Base-by-base conservation (phyloP, 2,797 vertebrate species). In the Mycteria americana region DNA sequence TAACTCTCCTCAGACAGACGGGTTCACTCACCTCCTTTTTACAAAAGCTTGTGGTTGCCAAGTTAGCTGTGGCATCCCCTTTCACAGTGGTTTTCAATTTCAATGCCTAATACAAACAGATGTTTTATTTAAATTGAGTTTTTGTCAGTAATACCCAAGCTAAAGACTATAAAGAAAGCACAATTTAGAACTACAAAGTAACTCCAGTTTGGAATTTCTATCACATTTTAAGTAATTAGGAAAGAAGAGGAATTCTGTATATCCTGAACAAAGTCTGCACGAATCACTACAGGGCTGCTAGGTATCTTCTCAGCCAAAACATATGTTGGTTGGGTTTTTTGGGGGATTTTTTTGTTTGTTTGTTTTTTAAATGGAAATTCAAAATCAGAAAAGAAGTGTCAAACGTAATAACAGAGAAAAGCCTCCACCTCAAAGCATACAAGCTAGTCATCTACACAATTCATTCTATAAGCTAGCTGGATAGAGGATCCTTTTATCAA, bases 61-160 rank as follows among this genome's bases (percentile, higher is more conserved):
- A 97, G 97, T 99, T 99, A 15, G 99, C 99, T 3, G 99, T 98
- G 23, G 99, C 98, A 18, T 99, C 99, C 23, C 99, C 99, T 98
- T 98, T 98, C 73, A 99, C 99, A 18, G 99, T 98, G 88, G 99
- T 99, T 98, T 99, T 99, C 97, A 99, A 98, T 97, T 99, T 99
- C 92, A 99, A 97, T 28, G 99, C 99, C 99, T 99, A 93, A 82
- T 88, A 96, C 18, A 96, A 95, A 97, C 43, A 97, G 86, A 97
- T 41, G 63, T 59, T 64, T 92, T 43, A 84, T 72, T 96, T 89
- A 95, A 90, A 88, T 67, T 62, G 48, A 78, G 65, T 62, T 92
- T 91, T 53, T 41, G 45, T 82, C 53, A 92, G 48, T 35, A 85
- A 79, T 63, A 93, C 24, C 33, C 73, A 84, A 95, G 64, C 41